Conservation (phyloP, 2,113 vertebrate species). For the Antennarius striatus region DNA sequence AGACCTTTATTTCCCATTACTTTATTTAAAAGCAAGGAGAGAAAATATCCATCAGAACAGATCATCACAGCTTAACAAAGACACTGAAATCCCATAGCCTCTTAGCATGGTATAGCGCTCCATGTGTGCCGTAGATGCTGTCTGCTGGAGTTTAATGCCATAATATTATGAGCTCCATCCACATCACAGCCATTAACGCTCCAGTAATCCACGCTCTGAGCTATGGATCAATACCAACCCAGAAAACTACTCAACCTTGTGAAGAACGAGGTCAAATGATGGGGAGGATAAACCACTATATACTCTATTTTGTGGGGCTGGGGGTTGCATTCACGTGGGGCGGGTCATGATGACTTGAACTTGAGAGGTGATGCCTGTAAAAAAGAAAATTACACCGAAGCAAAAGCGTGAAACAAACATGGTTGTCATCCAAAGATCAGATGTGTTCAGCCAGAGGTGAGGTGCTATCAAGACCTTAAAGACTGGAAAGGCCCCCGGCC, state of each 20-base stretch:
- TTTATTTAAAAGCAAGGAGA: not conserved
- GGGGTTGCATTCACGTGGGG: not conserved
- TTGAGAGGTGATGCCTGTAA: not conserved
- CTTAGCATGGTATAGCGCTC: not conserved
- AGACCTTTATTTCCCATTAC: too few relatives aligned
- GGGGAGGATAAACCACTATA: not conserved
- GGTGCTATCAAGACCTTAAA: too few relatives aligned
- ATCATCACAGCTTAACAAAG: conserved; percentile 15
- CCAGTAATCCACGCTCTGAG: conserved; percentile 40
- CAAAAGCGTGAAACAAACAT: too few relatives aligned
- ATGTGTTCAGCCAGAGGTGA: too few relatives aligned
- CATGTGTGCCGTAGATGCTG: not conserved
- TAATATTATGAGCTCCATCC: conserved; percentile 24
- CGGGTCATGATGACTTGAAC: not conserved
- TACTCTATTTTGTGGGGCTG: not conserved
- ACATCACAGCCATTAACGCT: conserved; percentile 26
- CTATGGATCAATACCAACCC: conserved; percentile 43
- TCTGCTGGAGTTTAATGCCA: conserved; percentile 1
- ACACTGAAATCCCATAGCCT: not conserved
- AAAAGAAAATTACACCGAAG: too few relatives aligned
- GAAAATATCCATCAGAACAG: conserved; percentile 7
- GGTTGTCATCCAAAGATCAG: too few relatives aligned
- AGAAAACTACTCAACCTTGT: conserved; percentile 26
- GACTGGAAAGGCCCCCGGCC: too few relatives aligned
- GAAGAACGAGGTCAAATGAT: conserved; percentile 11